A percentile compares a stretch with the other conserved stretches of the same genome.
Evolutionary conservation across 2,888 invertebrate species (phyloP).

Genomic region (Plemyria rubiginata): DNA sequence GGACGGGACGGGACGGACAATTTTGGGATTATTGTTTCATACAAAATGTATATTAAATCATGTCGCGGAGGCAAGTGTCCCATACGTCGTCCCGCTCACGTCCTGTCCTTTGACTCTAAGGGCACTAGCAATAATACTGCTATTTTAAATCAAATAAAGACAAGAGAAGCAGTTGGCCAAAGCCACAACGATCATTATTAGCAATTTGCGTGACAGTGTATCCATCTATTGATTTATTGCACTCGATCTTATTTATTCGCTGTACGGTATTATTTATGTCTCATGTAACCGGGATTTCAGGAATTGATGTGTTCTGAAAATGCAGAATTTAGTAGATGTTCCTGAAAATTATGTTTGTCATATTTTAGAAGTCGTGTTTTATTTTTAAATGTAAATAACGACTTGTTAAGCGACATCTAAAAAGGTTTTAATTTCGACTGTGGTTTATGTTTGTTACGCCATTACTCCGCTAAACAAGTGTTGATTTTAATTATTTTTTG

Average conservation of each 20-base stretch:
- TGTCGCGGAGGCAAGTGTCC: too few species aligned
- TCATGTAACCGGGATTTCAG: slow-evolving; percentile 33
- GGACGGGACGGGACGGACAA: too few species aligned
- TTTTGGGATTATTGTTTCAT: too few species aligned
- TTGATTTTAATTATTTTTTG: too few species aligned
- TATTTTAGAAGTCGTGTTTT: background rate
- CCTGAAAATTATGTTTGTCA: slow-evolving; percentile 18
- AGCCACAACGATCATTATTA: slow-evolving; percentile 24
- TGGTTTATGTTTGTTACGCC: too few species aligned
- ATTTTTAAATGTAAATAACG: background rate
- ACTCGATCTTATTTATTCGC: slow-evolving; percentile 41
- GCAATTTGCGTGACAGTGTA: slow-evolving; percentile 28
- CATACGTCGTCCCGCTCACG: too few species aligned
- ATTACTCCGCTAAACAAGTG: too few species aligned
- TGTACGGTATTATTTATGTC: slow-evolving; percentile 33
- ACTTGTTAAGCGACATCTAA: too few species aligned
- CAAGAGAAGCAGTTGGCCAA: slow-evolving; percentile 16
- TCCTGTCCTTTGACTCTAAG: too few species aligned
- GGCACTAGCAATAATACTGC: too few species aligned
- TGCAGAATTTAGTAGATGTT: slow-evolving; percentile 28
- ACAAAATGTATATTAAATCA: too few species aligned
- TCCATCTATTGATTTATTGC: slow-evolving; percentile 41
- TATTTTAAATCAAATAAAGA: background rate
- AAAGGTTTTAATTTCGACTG: too few species aligned
- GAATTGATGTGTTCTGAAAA: slow-evolving; percentile 43